phyloP scores from a whole-genome alignment of 2,113 vertebrate species.

The Casuarius casuarius region DNA sequence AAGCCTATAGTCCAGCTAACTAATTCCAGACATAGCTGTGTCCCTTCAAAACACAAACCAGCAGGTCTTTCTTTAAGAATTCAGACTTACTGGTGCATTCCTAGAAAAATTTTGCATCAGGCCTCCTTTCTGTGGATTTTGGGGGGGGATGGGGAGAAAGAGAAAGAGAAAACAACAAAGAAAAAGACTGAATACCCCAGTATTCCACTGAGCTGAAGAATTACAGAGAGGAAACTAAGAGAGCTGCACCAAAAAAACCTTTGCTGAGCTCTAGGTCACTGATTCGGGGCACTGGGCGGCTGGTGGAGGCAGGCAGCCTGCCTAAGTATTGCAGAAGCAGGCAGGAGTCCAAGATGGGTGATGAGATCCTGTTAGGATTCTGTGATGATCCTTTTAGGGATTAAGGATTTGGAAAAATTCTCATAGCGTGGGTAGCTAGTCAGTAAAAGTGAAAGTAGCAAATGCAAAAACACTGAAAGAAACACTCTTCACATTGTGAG shows the following conservation, averaged over 20 bases:
- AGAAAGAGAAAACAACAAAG: too few species aligned
- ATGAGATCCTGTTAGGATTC: background rate
- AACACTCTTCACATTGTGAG: background rate
- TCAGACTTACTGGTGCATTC: background rate
- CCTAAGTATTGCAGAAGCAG: background rate
- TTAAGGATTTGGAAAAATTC: background rate
- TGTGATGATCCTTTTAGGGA: background rate
- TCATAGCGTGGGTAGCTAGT: accelerated
- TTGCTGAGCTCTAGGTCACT: background rate
- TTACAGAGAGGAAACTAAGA: background rate
- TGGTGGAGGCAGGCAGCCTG: background rate
- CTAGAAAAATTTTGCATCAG: background rate
- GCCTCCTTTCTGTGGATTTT: background rate
- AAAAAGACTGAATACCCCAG: background rate
- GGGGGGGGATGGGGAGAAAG: too few species aligned
- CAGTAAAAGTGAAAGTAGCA: background rate
- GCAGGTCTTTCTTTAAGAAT: background rate
- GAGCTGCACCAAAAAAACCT: background rate
- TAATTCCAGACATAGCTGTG: accelerated
- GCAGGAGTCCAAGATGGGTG: background rate
- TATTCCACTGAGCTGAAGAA: background rate
- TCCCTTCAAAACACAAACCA: background rate
- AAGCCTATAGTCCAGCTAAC: background rate
- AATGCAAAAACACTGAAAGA: background rate
- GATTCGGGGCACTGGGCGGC: background rate